These are phyloP conservation scores for Stenopsyche tienmushanensis DNA, from an alignment of 1,140 invertebrate species.

Conservation along the genomic window DNA sequence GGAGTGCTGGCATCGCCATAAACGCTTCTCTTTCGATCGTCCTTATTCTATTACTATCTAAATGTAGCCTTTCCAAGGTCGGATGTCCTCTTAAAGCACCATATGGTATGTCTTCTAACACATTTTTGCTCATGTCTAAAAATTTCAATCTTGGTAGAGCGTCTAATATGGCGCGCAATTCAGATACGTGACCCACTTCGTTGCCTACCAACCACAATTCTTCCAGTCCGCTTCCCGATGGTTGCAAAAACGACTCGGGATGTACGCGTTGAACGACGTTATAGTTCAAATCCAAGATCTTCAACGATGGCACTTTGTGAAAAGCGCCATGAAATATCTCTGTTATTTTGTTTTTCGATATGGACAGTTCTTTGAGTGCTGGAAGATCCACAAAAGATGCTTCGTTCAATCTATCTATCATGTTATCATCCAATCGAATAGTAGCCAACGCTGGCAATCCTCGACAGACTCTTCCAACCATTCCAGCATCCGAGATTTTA, in stretches of 20 bases:
- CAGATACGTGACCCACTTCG: conserved; percentile 70
- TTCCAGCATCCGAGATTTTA: conserved; percentile 70
- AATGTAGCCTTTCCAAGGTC: conserved; percentile 74
- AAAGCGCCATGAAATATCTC: conserved; percentile 78
- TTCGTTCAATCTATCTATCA: conserved; percentile 69
- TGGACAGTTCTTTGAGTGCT: conserved; percentile 65
- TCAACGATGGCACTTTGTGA: conserved; percentile 70
- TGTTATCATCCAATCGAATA: conserved; percentile 70
- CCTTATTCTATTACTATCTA: conserved; percentile 75
- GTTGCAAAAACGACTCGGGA: conserved; percentile 76
- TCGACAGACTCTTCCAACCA: conserved; percentile 73
- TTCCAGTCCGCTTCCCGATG: conserved; percentile 69
- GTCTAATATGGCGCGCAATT: conserved; percentile 70
- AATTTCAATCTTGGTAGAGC: conserved; percentile 73
- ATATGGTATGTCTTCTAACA: conserved; percentile 71
- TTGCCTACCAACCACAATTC: conserved; percentile 76
- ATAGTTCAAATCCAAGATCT: conserved; percentile 72
- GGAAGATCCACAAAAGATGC: conserved; percentile 79
- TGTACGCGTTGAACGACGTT: conserved; percentile 77
- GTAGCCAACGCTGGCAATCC: conserved; percentile 71
- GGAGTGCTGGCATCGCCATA: conserved; percentile 75
- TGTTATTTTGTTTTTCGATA: conserved; percentile 73
- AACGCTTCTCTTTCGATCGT: conserved; percentile 75
- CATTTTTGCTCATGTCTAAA: conserved; percentile 75
- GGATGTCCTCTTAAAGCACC: conserved; percentile 74